Evolutionary conservation across 2,113 vertebrate species (phyloP).

Genomic region (Catharus fuscescens): DNA sequence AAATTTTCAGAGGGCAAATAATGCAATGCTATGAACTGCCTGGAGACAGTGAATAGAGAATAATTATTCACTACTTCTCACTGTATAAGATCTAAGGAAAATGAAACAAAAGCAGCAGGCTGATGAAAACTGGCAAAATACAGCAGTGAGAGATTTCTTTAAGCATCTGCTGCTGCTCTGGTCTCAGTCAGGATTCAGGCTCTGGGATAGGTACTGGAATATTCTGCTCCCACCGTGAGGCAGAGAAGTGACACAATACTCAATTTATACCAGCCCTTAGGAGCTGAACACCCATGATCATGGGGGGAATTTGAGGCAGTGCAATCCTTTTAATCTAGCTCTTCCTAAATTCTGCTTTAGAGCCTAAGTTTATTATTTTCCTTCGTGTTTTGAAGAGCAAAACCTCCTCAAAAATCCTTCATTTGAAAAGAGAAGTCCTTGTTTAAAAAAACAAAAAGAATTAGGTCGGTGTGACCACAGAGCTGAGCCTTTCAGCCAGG

Average conservation of each 20-base stretch:
- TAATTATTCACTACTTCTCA: not conserved
- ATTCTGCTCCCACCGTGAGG: not conserved
- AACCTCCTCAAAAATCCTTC: accelerated
- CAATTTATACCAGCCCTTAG: not conserved
- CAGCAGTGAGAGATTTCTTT: not conserved
- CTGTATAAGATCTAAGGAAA: not conserved
- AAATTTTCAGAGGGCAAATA: not conserved
- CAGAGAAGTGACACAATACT: not conserved
- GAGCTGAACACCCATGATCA: not conserved
- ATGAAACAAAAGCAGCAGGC: not conserved
- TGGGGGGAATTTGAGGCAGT: not conserved
- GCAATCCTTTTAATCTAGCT: not conserved
- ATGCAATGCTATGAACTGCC: not conserved
- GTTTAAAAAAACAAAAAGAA: not conserved
- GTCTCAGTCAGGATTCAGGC: not conserved
- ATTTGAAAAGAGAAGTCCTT: not conserved
- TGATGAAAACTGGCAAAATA: not conserved
- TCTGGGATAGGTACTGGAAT: not conserved
- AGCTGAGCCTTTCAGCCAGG: not conserved
- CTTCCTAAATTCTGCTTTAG: not conserved
- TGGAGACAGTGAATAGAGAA: not conserved
- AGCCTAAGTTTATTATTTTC: not conserved
- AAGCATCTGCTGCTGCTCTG: not conserved
- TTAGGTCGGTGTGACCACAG: not conserved
- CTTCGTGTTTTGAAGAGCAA: not conserved